Percentiles rank a stretch among this genome's conserved stretches.
Conservation (phyloP, 2,888 invertebrate species). For the Pollenia amentaria region DNA sequence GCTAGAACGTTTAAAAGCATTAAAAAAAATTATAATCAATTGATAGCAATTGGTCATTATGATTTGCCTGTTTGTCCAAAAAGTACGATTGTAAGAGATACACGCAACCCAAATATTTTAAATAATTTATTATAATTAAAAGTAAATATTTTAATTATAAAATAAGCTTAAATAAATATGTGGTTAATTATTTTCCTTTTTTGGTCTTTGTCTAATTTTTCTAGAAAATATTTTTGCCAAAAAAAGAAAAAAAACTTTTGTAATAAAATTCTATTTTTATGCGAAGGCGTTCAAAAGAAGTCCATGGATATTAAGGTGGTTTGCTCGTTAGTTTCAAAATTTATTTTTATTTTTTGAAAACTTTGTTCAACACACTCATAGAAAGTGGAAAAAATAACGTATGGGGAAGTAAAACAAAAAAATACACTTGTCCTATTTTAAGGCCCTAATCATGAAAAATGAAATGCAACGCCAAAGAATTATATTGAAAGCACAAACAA, state of each 20-base stretch:
- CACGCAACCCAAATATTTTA: not conserved
- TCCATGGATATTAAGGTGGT: not conserved
- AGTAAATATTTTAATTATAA: not conserved
- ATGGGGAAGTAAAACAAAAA: no score
- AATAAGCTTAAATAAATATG: no score
- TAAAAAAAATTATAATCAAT: constrained; percentile 35
- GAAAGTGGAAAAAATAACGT: no score
- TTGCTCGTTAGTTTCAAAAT: not conserved
- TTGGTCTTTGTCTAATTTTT: no score
- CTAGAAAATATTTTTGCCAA: not conserved
- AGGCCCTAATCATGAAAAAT: no score
- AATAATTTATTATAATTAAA: not conserved
- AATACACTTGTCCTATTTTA: no score
- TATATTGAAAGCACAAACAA: no score
- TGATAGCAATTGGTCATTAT: constrained; percentile 63
- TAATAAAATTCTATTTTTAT: not conserved
- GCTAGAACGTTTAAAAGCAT: not conserved
- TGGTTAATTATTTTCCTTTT: no score
- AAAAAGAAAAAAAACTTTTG: not conserved
- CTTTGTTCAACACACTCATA: not conserved
- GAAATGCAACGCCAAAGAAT: no score
- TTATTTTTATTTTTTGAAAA: not conserved
- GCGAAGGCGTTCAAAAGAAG: not conserved
- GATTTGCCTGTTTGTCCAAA: constrained; percentile 10
- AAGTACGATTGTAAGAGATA: not conserved